Evolutionary conservation across 2,797 vertebrate species (phyloP).

Genomic region (Catostomus latipinnis): DNA sequence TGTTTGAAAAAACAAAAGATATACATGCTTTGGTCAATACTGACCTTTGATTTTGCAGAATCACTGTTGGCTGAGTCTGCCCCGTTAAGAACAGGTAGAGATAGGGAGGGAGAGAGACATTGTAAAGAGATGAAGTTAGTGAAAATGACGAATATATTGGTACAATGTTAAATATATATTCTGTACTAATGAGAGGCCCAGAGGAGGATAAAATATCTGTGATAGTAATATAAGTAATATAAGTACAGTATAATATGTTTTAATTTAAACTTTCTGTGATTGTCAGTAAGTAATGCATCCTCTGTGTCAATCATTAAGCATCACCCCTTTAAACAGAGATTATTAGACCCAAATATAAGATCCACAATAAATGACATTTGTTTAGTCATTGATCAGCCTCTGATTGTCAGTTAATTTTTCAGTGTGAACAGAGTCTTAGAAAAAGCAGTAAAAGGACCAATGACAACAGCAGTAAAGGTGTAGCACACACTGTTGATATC

Average conservation of each 20-base stretch:
- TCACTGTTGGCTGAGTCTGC: conserved; percentile 93
- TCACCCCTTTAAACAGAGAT: conserved; percentile 31
- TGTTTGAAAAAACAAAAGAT: background rate
- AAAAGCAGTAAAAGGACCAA: conserved; percentile 35
- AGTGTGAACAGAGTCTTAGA: conserved; percentile 61
- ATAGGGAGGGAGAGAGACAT: conserved; percentile 63
- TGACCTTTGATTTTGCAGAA: conserved; percentile 94
- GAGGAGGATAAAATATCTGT: conserved; percentile 24
- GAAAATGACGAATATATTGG: conserved; percentile 37
- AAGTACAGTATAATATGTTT: no score
- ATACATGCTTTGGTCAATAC: conserved; percentile 39
- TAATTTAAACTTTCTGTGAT: background rate
- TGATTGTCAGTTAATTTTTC: conserved; percentile 59
- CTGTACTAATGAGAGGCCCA: conserved; percentile 54
- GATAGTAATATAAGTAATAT: no score
- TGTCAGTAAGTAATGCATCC: conserved; percentile 21
- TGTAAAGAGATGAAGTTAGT: conserved; percentile 30
- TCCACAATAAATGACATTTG: conserved; percentile 31
- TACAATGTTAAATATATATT: conserved; percentile 25
- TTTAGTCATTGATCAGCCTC: conserved; percentile 40
- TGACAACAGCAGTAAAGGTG: conserved; percentile 60
- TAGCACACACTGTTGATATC: conserved; percentile 56
- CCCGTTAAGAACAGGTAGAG: conserved; percentile 55
- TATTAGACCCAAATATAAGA: conserved; percentile 62
- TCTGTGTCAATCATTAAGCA: conserved; percentile 69